Base-by-base conservation (phyloP, 2,797 vertebrate genomes). In the Cacajao melanocephalus region DNA sequence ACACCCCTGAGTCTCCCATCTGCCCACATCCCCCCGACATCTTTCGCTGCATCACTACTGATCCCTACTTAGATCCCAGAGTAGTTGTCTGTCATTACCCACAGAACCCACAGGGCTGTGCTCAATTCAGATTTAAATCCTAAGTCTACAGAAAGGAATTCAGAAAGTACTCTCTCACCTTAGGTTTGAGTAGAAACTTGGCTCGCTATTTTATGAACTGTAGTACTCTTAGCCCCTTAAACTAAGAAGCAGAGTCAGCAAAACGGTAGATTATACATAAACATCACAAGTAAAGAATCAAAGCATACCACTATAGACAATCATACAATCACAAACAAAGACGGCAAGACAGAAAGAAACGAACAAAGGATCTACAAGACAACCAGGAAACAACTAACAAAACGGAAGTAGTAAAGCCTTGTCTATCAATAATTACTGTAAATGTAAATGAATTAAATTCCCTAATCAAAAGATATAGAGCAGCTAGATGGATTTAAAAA, bases 221-320 rank as follows among this genome's bases (percentile, higher is more conserved):
- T 26, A 9, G 48, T 0, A 1, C 33, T 57, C 2, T 10, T 15
- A 5, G 52, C 5, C 7, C 28, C 61, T 33, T 14, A 20, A 8
- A 7, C 46, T 11, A 19, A n/a, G 33, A 46, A 6, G 14, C 2
- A n/a, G 2, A 0, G 50, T 39, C 7, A 1, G 30, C 4, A 4
- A n/a, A 6, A 19, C 17, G 52, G 22, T 15, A 2, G 44, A 46
- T 14, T 10, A 20, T 10, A 20, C 4, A 9, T 8, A 14, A 46
- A 46, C 4, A 2, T 15, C 33, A 1, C 33, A 48, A 55, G 46
- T 10, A 70, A 24, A 48, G 28, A 55, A 39, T 81, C 12, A 4
- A 79, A 22, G 48, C 4, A 33, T 4, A 24, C 2, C 44, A 30
- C 36, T 39, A 39, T 12, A 80, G 88, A 33, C 52, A 80, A 22